Evolutionary conservation across 2,797 vertebrate species (phyloP).

Genomic region (Dallia pectoralis): DNA sequence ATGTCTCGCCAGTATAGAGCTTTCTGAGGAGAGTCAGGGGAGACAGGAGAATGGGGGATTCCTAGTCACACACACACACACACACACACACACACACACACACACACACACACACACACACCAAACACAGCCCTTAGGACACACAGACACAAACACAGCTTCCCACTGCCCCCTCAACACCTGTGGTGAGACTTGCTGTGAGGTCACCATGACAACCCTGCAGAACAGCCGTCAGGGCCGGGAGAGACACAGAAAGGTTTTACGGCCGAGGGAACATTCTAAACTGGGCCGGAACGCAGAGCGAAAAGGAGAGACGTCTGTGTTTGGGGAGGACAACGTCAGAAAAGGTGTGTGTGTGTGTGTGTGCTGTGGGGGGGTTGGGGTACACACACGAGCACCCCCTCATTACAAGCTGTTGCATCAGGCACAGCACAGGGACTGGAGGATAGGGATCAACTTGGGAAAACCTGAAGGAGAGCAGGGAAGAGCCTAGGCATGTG

Average conservation of each 20-base stretch:
- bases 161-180: conserved; percentile 52
- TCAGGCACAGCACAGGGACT: conserved; percentile 10
- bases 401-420: conserved; percentile 25
- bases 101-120: conserved; percentile 22
- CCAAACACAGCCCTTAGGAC: conserved; percentile 18
- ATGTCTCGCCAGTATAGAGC: conserved; percentile 28
- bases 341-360: not conserved
- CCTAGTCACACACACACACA: conserved; percentile 16
- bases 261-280: conserved; percentile 47
- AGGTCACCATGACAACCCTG: conserved; percentile 66
- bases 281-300: conserved; percentile 4
- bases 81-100: conserved; percentile 11
- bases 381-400: conserved; percentile 24
- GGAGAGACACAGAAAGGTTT: conserved; percentile 59
- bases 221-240: conserved; percentile 29
- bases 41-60: conserved; percentile 3
- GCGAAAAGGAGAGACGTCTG: conserved; percentile 1
- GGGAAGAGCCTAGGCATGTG: not conserved
- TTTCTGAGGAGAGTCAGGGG: conserved; percentile 17
- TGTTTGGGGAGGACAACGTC: not conserved
- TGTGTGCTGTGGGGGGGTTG: conserved; percentile 19
- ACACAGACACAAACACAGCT: conserved; percentile 8
- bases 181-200: conserved; percentile 53
- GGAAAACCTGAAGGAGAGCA: conserved; percentile 13
- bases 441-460: conserved; percentile 14